These are phyloP conservation scores for Cichlasoma orientale DNA, from an alignment of 2,797 vertebrate species.

Conservation along the genomic window DNA sequence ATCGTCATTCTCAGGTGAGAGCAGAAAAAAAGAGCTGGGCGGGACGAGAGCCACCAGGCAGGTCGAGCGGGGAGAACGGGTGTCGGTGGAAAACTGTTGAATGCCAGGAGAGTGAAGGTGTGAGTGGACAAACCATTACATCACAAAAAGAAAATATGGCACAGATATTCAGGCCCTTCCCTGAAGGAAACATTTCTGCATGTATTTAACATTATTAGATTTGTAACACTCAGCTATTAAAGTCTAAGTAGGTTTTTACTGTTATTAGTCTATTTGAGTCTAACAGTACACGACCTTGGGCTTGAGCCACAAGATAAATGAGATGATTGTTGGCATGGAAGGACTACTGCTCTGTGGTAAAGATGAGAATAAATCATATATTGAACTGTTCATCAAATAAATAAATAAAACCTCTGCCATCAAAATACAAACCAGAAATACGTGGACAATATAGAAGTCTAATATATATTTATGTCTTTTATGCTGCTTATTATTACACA, in stretches of 20 bases:
- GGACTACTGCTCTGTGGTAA: not conserved
- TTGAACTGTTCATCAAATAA: not conserved
- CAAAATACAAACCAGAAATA: not conserved
- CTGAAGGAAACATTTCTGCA: not conserved
- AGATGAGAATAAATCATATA: not conserved
- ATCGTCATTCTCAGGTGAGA: constrained; percentile 35
- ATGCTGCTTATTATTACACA: no score
- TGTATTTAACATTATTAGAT: not conserved
- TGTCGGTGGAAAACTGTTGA: constrained; percentile 36
- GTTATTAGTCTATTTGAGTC: not conserved
- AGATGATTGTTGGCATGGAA: not conserved
- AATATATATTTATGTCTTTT: no score
- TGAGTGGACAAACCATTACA: constrained; percentile 2
- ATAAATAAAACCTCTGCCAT: not conserved
- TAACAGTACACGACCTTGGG: not conserved
- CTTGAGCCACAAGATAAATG: not conserved
- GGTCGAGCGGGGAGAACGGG: constrained; percentile 75
- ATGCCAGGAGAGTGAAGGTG: constrained; percentile 2
- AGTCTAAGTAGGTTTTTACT: not conserved
- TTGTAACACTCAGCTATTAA: not conserved
- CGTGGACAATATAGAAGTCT: no score
- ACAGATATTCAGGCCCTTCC: not conserved
- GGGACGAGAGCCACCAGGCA: constrained; percentile 68
- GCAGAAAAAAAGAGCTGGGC: constrained; percentile 50
- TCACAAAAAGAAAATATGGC: not conserved